A percentile compares a stretch with the other conserved stretches of the same genome.
Conservation (phyloP, 1,140 invertebrate species). For the Drosophila fuyamai region DNA sequence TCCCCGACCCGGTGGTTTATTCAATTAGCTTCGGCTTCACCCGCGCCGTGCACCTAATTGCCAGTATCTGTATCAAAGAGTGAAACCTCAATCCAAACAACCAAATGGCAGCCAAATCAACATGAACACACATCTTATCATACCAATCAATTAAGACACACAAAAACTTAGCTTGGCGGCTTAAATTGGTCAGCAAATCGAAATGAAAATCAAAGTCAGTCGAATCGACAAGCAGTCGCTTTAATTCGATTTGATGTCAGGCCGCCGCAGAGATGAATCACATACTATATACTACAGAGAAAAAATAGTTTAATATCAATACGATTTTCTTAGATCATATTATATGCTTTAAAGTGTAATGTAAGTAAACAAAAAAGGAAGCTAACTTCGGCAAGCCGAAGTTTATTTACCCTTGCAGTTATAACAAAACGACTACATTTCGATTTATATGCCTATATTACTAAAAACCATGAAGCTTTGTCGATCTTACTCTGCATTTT, state of each 20-base stretch:
- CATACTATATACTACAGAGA: slow-evolving; percentile 1
- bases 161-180: slow-evolving; percentile 61
- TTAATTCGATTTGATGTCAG: slow-evolving; percentile 74
- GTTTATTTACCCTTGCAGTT: no score
- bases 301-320: background rate
- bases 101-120: slow-evolving; percentile 50
- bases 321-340: no score
- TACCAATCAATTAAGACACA: slow-evolving; percentile 75
- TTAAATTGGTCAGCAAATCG: slow-evolving; percentile 72
- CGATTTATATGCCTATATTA: no score
- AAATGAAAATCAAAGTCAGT: slow-evolving; percentile 65
- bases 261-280: background rate
- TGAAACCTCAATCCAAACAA: slow-evolving; percentile 22
- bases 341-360: no score
- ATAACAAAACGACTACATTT: no score
- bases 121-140: slow-evolving; percentile 78
- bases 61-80: slow-evolving; percentile 30
- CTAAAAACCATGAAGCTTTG: no score
- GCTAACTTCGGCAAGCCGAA: no score
- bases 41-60: slow-evolving; percentile 27
- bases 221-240: slow-evolving; percentile 56
- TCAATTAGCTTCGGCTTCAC: slow-evolving; percentile 18
- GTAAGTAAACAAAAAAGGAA: no score
- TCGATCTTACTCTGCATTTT: no score
- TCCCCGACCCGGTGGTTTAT: slow-evolving; percentile 4